phyloP scores from a whole-genome alignment of 2,113 vertebrate genomes.

The Syngnathus scovelli region DNA sequence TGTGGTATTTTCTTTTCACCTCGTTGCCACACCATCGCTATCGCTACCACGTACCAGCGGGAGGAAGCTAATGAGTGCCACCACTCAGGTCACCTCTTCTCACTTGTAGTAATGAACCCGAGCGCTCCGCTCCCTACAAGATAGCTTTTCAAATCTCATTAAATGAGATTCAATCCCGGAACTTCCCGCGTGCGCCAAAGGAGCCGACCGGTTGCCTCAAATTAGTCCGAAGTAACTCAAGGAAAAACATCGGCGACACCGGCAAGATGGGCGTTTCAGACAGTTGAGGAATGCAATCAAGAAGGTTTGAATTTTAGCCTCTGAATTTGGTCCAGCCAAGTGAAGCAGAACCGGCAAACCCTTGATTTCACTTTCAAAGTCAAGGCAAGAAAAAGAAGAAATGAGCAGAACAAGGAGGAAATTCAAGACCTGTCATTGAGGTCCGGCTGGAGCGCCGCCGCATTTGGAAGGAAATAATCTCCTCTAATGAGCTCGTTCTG shows the following conservation, averaged over 20 bases:
- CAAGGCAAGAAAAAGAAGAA: neutral
- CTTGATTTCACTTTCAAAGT: neutral
- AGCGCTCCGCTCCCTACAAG: slow-evolving; percentile 7
- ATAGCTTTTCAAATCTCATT: slow-evolving; percentile 46
- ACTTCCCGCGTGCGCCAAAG: too few relatives aligned
- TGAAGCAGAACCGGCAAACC: neutral
- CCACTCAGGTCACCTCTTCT: slow-evolving; percentile 37
- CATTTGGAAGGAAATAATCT: neutral
- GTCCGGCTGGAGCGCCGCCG: neutral
- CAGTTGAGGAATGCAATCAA: neutral
- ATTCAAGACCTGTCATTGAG: neutral
- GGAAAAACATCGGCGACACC: neutral
- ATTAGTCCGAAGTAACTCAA: slow-evolving; percentile 23
- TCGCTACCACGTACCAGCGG: slow-evolving; percentile 6
- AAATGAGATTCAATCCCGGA: slow-evolving; percentile 25
- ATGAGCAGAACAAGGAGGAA: neutral
- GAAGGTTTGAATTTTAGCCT: neutral
- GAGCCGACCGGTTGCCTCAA: neutral
- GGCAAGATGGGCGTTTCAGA: too few relatives aligned
- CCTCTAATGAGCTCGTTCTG: neutral
- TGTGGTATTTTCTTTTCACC: slow-evolving; percentile 18
- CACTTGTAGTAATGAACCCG: slow-evolving; percentile 38
- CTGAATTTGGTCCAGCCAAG: neutral
- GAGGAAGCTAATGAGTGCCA: slow-evolving; percentile 50
- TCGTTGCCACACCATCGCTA: slow-evolving; percentile 23